A percentile compares a stretch with the other conserved stretches of the same genome.
phyloP scores from a whole-genome alignment of 2,888 invertebrate genomes.

The Phaedon cochleariae region DNA sequence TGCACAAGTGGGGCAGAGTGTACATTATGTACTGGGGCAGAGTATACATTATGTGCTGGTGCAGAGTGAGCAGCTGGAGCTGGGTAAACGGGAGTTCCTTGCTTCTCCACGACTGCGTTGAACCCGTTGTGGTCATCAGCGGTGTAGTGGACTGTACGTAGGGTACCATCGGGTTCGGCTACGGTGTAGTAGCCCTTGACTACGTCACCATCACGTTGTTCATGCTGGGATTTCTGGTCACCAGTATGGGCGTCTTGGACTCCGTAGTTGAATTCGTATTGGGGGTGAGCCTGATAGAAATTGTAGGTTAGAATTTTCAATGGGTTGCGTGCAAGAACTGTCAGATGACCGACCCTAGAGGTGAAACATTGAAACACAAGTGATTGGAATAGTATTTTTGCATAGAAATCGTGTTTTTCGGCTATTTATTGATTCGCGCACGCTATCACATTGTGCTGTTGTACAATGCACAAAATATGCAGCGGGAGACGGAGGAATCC shows the following conservation, averaged over 20 bases:
- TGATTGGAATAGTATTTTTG: too few species aligned
- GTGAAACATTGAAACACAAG: too few species aligned
- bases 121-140: constrained; percentile 53
- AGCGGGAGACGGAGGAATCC: too few species aligned
- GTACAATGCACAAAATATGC: too few species aligned
- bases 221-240: constrained; percentile 68
- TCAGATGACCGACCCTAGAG: too few species aligned
- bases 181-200: constrained; percentile 59
- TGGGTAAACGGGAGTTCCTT: constrained; percentile 67
- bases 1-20: constrained; percentile 22
- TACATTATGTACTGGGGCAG: constrained; percentile 22
- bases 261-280: constrained; percentile 66
- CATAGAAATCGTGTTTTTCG: too few species aligned
- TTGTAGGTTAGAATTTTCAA: too few species aligned
- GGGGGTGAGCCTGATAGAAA: constrained; percentile 63
- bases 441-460: too few species aligned
- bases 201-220: constrained; percentile 67
- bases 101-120: constrained; percentile 71
- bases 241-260: constrained; percentile 69
- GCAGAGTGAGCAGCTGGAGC: constrained; percentile 32
- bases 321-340: too few species aligned
- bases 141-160: constrained; percentile 53
- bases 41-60: constrained; percentile 28
- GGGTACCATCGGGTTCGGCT: constrained; percentile 52
- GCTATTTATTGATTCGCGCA: too few species aligned